Base-by-base conservation (phyloP, 2,888 invertebrate genomes). In the Gymnocheta viridis region DNA sequence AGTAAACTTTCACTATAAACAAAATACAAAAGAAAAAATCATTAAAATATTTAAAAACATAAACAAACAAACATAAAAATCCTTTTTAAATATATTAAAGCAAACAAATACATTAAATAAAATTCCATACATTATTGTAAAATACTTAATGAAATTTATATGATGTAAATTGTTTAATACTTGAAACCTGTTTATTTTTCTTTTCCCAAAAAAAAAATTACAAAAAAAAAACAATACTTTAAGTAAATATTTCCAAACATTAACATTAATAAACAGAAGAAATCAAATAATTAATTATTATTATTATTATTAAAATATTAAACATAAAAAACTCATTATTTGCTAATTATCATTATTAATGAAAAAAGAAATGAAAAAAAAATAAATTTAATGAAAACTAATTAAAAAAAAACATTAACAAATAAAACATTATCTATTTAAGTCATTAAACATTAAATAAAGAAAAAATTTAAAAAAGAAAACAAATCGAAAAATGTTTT, bases 241-340 rank as follows among this genome's bases (percentile, higher is more conserved):
- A 82, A 81, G 78, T 81, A 83, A 86, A 79, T 81, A 84, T 78
- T 82, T 86, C 85, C 85, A 70, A 86, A 86, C 69, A 87, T 87
- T 88, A 89, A 87, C 87, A 87, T 85, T 87, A 49, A 74, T n/a
- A 58, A 54, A 24, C 19, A 41, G 14, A 54, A 56, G 51, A 64
- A 35, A 51, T 82, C 85, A 86, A 79, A 73, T 12, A 22, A 60
- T 69, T 62, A 76, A 54, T 69, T 76, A 81, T 79, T 73, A 83
- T 85, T 81, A 78, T 85, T 84, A 78, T 82, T 82, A 85, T 60
- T 76, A 78, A 79, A 80, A 77, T 58, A 82, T 70, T 47, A 69
- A 80, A 77, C 54, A 81, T 76, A 51, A 69, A 64, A 51, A 64
- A 82, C 60, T 82, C 85, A 85, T 85, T 86, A 86, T 78, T 86